Conservation (phyloP, 2,113 vertebrate species). For the Gavialis gangeticus region DNA sequence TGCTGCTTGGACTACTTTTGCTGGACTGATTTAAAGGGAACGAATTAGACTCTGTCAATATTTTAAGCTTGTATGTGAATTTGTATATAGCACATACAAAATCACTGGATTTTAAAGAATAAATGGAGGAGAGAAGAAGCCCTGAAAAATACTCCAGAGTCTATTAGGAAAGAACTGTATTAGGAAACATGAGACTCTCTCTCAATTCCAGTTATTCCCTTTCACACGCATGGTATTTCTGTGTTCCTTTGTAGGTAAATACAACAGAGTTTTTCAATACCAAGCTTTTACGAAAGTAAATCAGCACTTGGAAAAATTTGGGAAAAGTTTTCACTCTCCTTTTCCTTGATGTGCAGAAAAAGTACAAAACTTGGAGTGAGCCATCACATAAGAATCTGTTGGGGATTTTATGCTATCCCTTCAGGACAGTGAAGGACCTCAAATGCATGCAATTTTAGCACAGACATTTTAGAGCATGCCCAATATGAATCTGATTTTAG, state of each 20-base stretch:
- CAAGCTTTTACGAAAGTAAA: constrained; percentile 75
- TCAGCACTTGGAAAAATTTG: constrained; percentile 68
- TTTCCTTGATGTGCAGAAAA: constrained; percentile 60
- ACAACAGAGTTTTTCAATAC: constrained; percentile 72
- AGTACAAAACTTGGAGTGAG: constrained; percentile 63
- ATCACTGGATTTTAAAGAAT: not conserved
- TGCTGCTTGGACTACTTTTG: not conserved
- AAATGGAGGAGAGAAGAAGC: not conserved
- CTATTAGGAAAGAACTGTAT: not conserved
- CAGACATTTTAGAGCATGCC: constrained; percentile 38
- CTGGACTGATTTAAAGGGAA: no score
- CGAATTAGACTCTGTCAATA: no score
- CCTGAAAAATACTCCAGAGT: constrained; percentile 27
- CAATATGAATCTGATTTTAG: constrained; percentile 46
- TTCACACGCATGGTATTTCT: constrained; percentile 66
- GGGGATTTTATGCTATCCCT: constrained; percentile 64
- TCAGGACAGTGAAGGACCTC: constrained; percentile 60
- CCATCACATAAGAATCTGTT: constrained; percentile 32
- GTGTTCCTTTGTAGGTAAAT: constrained; percentile 69
- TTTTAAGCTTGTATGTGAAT: not conserved
- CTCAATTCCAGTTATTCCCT: constrained; percentile 52
- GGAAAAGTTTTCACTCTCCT: constrained; percentile 70
- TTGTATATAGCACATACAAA: not conserved
- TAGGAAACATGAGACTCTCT: constrained; percentile 18
- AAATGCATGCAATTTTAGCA: constrained; percentile 18